Evolutionary conservation across 2,797 vertebrate genomes (phyloP), one percentile per base, ranked within the genome.

Genomic region (Falco novaeseelandiae): DNA sequence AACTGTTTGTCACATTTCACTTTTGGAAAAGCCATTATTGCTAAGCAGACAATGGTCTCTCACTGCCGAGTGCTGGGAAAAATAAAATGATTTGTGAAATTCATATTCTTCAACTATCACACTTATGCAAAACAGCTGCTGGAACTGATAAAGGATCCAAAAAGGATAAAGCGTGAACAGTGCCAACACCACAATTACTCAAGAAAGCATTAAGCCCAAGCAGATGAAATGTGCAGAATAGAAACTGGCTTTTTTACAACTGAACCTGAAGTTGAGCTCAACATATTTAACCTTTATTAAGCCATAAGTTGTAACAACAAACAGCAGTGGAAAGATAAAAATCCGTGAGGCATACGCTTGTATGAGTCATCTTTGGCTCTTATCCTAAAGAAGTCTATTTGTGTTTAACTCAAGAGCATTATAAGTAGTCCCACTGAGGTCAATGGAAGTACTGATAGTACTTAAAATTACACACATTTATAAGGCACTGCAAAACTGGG

Each of bases 111-210:
- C 85, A 94, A 49, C 77, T 66, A 79, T 2, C 73, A 52, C 90
- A 92, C 84, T 97, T 93, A 95, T 66, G 65, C 78, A 96, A 97
- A 98, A 96, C 95, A 97, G 96, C 77, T 96, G 87, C 87, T 88
- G 73, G 54, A 87, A 79, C 87, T 69, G 89, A 90, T 91, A 94
- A 95, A 71, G 72, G 46, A 83, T 62, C 59, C 91, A 82, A 76
- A 82, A 88, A 96, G 72, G 71, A 93, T 65, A 94, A 90, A 94
- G 51, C 1, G 0, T 25, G 48, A 85, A 46, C 66, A 34, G 51
- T 22, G 72, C 92, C 91, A 90, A 54, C 49, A 66, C 7, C 46
- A 27, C 82, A 93, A 93, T 94, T 84, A 73, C 82, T 95, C 87
- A 84, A 54, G 77, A 82, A 86, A 87, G 84, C 78, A 84, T 87